These are phyloP conservation scores for Hoplias malabaricus DNA, from an alignment of 2,113 vertebrate genomes.

Conservation along the genomic window DNA sequence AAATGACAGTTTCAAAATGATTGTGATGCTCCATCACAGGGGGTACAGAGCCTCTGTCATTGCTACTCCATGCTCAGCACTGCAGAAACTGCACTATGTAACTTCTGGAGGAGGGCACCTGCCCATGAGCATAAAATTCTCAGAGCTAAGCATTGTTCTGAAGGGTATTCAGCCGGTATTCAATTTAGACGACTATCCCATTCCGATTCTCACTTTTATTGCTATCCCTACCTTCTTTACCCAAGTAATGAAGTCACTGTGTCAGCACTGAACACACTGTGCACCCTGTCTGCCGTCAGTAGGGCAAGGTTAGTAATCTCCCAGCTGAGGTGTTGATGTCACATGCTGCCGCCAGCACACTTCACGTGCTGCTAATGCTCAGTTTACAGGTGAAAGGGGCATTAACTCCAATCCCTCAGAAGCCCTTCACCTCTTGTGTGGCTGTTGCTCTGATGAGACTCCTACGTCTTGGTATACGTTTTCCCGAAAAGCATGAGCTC, in stretches of 20 bases:
- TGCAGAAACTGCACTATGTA: too few species aligned
- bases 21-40: too few species aligned
- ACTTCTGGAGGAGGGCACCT: too few species aligned
- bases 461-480: neutral
- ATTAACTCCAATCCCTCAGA: conserved; percentile 37
- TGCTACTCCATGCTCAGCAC: too few species aligned
- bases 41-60: too few species aligned
- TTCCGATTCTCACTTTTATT: conserved; percentile 25
- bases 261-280: neutral
- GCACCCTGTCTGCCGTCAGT: neutral
- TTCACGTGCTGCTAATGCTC: conserved; percentile 45
- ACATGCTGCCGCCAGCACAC: conserved; percentile 35
- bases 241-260: neutral
- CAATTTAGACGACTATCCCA: neutral
- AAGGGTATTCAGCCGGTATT: too few species aligned
- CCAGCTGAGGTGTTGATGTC: conserved; percentile 29
- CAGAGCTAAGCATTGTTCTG: too few species aligned
- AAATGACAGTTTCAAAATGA: too few species aligned
- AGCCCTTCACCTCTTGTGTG: neutral
- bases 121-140: too few species aligned
- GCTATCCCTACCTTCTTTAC: neutral
- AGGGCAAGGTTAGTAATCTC: neutral
- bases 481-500: conserved; percentile 16
- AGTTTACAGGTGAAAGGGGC: conserved; percentile 53
- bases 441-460: neutral